Evolutionary conservation across 92 coral and sea anemone species (phyloP), one percentile per base, ranked within the genome.

Genomic region (Zoanthus sansibaricus): DNA sequence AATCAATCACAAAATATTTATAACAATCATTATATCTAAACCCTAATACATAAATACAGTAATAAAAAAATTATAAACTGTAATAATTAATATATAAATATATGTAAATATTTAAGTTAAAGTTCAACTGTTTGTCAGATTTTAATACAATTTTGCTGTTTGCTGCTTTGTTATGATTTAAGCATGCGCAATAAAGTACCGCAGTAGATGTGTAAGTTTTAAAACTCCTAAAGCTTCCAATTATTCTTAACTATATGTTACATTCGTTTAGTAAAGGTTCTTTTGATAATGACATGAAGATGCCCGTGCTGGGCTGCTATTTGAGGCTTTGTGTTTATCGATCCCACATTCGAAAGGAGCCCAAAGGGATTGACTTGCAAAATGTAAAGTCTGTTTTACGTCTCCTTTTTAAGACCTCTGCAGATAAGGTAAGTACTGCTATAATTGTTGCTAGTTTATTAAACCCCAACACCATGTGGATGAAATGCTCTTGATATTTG

Each of bases 401-500:
- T 20, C 62, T 48, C 52, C 7, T 20, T 48, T 75, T 25, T 55
- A 18, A 75, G 66, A 76, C 79, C 31, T 76, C 79, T 47, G 42
- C 55, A 32, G 42, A 48, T 58, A 76, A 76, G 66, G 66, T 76
- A 76, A 76, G 79, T 76, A 51, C 61, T 76, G 54, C 61, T 51
- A 49, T 76, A 76, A 76, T 76, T 76, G 55, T 76, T 51, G 79
- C 79, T 45, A 76, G 79, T 76, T 76, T 76, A 76, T 30, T 21
- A 31, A 61, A 56, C 73, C 84, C 84, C 73, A 79, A 79, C 84
- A 79, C 73, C 84, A 79, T 69, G 87, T 78, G 69, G 88, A 84
- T 72, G 88, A 84, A 83, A 84, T 84, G 88, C 88, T 84, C 88
- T 84, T 69, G 79, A 83, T 70, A 71, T 84, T 84, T 84, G 88